Evolutionary conservation across 2,797 vertebrate species (phyloP).

Genomic region (Acipenser transmontanus): DNA sequence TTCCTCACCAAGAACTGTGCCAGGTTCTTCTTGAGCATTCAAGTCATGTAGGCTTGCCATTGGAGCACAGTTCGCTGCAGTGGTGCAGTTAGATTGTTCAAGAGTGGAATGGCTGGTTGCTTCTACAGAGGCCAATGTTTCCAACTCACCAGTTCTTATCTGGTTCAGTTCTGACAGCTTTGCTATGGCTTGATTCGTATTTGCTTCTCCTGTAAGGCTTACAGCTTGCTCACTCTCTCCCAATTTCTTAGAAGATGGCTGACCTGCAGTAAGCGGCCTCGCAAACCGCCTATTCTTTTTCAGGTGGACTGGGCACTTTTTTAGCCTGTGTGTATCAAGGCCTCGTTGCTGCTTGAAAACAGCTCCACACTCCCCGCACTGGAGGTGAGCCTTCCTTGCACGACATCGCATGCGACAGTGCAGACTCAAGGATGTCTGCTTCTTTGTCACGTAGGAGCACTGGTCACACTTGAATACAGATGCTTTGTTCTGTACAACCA

Average conservation of each 20-base stretch:
- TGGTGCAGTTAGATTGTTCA: slow-evolving; percentile 6
- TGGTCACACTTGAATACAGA: slow-evolving; percentile 64
- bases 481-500: slow-evolving; percentile 69
- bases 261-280: slow-evolving; percentile 15
- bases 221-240: background rate
- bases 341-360: slow-evolving; percentile 83
- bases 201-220: background rate
- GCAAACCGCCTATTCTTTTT: slow-evolving; percentile 47
- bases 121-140: background rate
- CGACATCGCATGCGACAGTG: slow-evolving; percentile 67
- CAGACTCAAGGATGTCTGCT: slow-evolving; percentile 64
- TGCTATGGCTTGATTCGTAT: background rate
- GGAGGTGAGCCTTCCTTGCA: slow-evolving; percentile 46
- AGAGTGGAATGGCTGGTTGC: slow-evolving; percentile 14
- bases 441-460: slow-evolving; percentile 71
- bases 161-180: too few relatives aligned
- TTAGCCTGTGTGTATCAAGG: slow-evolving; percentile 73
- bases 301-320: slow-evolving; percentile 64
- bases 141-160: too few relatives aligned
- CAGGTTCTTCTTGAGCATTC: background rate
- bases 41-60: background rate
- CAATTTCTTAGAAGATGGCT: background rate
- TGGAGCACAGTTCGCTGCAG: background rate
- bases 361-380: slow-evolving; percentile 70
- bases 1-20: background rate